Evolutionary conservation across 2,888 invertebrate genomes (phyloP).

Genomic region (Halictus quadricinctus): DNA sequence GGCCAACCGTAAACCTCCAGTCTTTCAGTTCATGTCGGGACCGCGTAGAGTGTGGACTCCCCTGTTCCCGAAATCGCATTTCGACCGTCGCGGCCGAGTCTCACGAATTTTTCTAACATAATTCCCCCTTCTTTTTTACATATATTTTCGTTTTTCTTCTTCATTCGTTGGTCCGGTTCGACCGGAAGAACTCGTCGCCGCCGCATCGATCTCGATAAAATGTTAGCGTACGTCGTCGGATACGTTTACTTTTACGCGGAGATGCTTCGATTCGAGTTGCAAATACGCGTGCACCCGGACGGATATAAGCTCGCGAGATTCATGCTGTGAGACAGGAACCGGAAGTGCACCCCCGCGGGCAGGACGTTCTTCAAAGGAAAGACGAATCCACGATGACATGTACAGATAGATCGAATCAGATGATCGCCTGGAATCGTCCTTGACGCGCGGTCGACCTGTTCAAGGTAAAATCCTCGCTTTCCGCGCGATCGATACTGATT

Average conservation of each 20-base stretch:
- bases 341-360: neutral
- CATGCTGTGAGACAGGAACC: constrained; percentile 63
- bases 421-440: neutral
- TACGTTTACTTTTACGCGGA: constrained; percentile 77
- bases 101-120: neutral
- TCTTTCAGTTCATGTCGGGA: constrained; percentile 77
- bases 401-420: neutral
- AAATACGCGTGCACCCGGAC: constrained; percentile 75
- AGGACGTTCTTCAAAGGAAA: neutral
- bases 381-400: neutral
- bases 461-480: constrained; percentile 37
- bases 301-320: constrained; percentile 76
- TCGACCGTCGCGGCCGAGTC: neutral
- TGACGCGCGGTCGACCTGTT: constrained; percentile 9
- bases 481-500: constrained; percentile 61
- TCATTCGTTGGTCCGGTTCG: neutral
- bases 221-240: constrained; percentile 76
- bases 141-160: neutral
- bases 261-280: constrained; percentile 76
- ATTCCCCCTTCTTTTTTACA: neutral
- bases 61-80: constrained; percentile 58
- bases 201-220: constrained; percentile 37
- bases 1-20: constrained; percentile 63
- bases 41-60: constrained; percentile 73
- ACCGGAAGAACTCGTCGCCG: neutral